These are phyloP conservation scores for Oxycera nigricornis DNA, from an alignment of 2,888 invertebrate species.

Conservation along the genomic window DNA sequence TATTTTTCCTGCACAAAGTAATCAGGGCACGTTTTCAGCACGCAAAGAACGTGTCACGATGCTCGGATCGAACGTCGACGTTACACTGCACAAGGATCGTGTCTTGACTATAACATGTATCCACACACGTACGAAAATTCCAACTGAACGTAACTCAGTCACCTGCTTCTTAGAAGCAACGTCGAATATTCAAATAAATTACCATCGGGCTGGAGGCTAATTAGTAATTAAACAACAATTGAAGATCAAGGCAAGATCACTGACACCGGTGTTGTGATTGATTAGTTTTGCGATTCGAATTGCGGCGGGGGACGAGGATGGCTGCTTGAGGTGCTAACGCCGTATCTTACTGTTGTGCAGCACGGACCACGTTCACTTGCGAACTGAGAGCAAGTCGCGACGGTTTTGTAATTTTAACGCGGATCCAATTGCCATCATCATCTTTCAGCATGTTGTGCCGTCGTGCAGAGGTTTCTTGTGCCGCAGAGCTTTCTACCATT, in stretches of 20 bases:
- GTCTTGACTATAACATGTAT: not conserved
- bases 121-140: constrained; percentile 6
- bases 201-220: not conserved
- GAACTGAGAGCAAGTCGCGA: constrained; percentile 30
- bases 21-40: too few relatives aligned
- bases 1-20: not conserved
- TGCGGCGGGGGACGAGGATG: not conserved
- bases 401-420: constrained; percentile 26
- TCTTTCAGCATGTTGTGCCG: not conserved
- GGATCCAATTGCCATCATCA: not conserved
- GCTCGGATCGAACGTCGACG: not conserved
- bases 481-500: constrained; percentile 1
- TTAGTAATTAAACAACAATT: not conserved
- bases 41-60: not conserved
- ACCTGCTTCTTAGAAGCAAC: too few relatives aligned
- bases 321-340: not conserved
- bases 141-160: too few relatives aligned
- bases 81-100: constrained; percentile 9
- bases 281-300: not conserved
- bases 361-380: constrained; percentile 9
- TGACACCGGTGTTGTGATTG: not conserved
- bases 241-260: not conserved
- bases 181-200: not conserved
- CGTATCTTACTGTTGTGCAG: constrained; percentile 15
- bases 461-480: not conserved